Evolutionary conservation across 2,113 vertebrate genomes (phyloP), one percentile per base, ranked within the genome.

Genomic region (Melanocharis versteri): DNA sequence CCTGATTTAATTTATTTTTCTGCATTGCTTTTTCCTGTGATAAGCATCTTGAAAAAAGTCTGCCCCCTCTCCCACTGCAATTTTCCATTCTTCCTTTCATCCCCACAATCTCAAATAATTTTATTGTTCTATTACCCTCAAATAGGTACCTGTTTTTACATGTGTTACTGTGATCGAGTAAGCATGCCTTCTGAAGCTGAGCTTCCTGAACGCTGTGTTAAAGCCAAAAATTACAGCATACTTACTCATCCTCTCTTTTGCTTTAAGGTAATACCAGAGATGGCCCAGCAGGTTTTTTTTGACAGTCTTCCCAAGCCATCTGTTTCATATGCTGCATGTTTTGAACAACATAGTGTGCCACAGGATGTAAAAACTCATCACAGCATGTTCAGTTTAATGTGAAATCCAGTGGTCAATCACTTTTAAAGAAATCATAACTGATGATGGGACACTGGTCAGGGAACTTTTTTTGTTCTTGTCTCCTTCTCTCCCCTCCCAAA

Each of bases 231-330:
- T 91, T 81, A 92, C 72, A 84, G 77, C 61, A 82, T 44, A 54
- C n/a, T 91, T 96, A 83, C 65, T 95, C 83, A 93, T 87, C 37
- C 7, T 83, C 58, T 88, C 45, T 78, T 68, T 89, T 84, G 68
- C 16, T 85, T 87, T 90, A 90, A 95, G 89, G 84, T 95, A 92
- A 83, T 42, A 94, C 18, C 54, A 94, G 76, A 91, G 82, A 96
- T 80, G n/a, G n/a, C 93, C 71, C 95, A 96, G 90, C 82, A 88
- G 90, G 93, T 68, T 69, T 87, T 94, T 94, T 83, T 44, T 93
- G 64, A 93, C 53, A 83, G 57, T 42, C 61, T 96, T 87, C 75
- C 71, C 48, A 65, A 93, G 48, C 85, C 83, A 85, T 96, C 95
- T 97, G 90, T 70, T 97, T 78, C 65, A 84, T 94, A 82, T 35